Evolutionary conservation across 2,888 invertebrate genomes (phyloP), one percentile per base, ranked within the genome.

Genomic region (Poecilus cupreus): DNA sequence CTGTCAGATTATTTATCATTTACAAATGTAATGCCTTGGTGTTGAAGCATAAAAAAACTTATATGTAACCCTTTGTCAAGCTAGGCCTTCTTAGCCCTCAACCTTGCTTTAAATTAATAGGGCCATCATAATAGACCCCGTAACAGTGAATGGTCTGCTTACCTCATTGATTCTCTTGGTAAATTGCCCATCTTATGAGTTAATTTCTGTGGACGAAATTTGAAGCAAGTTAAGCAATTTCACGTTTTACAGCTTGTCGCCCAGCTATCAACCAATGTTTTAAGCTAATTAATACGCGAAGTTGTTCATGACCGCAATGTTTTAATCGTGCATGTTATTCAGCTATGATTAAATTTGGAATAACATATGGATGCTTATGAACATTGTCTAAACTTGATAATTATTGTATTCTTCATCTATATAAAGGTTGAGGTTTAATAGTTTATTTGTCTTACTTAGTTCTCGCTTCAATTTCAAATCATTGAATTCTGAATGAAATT

Each of bases 41-140:
- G 10, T 24, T 26, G 24, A 20, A 26, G 20, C 64, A 64, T 8
- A 64, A 3, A 32, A 64, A 64, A 10, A 64, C 32, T 3, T 2
- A 24, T 24, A 64, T 64, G 20, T 64, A 72, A 72, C 72, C 11
- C 37, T 72, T 72, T 6, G 39, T 43, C 13, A 18, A 18, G 6
- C 2, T 3, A 16, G 72, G 18, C 13, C 18, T 43, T 11, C 43
- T 10, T 22, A 2, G 26, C 2, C 72, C 16, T 72, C 46, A 3
- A n/a, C 3, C 11, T 43, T 72, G 8, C 20, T 39, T n/a, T 2
- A 72, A 6, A 3, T 20, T 39, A n/a, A 72, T 13, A 16, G 43
- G 72, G 10, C 72, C 72, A 2, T 4, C 37, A 37, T 16, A 72
- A 43, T 72, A 5, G 18, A 20, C 46, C 3, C 72, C 72, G 20